Evolutionary conservation across 2,888 invertebrate genomes (phyloP).

Genomic region (Pyrrhosoma nymphula): DNA sequence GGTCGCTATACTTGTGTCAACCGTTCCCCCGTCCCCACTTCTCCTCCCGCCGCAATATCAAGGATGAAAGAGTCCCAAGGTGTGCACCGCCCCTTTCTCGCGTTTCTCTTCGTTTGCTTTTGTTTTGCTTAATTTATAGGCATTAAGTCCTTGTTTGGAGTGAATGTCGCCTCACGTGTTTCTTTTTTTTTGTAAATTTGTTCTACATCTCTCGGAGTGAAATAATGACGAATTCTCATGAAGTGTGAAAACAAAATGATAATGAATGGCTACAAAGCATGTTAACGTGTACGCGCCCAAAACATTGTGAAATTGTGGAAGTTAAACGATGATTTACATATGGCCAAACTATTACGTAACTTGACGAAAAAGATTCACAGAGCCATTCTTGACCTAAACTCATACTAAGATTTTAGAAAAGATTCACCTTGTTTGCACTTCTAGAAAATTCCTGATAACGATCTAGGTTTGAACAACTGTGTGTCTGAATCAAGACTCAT

Average conservation of each 20-base stretch:
- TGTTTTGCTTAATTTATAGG: neutral
- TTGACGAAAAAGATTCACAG: too few species aligned
- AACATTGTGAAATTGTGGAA: neutral
- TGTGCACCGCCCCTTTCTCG: neutral
- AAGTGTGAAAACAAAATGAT: neutral
- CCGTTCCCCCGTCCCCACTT: neutral
- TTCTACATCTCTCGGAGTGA: neutral
- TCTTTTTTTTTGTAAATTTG: neutral
- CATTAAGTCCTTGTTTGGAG: neutral
- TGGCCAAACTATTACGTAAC: too few species aligned
- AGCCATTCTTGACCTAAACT: too few species aligned
- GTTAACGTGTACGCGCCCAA: neutral
- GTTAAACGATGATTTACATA: too few species aligned
- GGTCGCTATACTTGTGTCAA: neutral
- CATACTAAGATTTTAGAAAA: too few species aligned
- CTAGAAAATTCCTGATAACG: too few species aligned
- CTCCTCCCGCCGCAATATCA: neutral
- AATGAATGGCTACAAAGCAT: neutral
- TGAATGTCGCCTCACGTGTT: neutral
- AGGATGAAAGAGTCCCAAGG: neutral
- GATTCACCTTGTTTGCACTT: too few species aligned
- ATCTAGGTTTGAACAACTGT: too few species aligned
- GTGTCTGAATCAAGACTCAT: too few species aligned
- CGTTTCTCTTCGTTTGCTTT: neutral
- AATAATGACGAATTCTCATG: neutral